phyloP scores from a whole-genome alignment of 2,888 invertebrate genomes.

The Callyntrura guangdongensis region DNA sequence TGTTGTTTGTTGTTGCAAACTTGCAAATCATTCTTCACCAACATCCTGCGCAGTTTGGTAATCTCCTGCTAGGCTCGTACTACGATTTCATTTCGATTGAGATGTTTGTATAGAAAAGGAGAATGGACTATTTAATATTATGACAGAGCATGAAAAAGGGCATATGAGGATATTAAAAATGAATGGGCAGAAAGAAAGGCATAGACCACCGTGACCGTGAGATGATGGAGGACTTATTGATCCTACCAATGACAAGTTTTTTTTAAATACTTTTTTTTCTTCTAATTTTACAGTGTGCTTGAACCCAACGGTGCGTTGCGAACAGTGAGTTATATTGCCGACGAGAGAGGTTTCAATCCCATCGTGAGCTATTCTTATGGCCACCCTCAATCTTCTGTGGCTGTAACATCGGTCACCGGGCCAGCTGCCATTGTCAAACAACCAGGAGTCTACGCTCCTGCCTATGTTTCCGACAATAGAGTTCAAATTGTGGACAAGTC shows the following conservation, averaged over 20 bases:
- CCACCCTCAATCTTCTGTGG: constrained; percentile 76
- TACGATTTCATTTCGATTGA: constrained; percentile 26
- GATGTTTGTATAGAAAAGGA: constrained; percentile 18
- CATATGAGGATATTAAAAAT: neutral
- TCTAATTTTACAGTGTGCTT: constrained; percentile 78
- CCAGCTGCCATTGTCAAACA: constrained; percentile 41
- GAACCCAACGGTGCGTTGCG: constrained; percentile 83
- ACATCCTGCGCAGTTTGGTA: neutral
- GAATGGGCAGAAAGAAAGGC: neutral
- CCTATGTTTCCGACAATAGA: constrained; percentile 75
- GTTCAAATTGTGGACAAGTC: constrained; percentile 79
- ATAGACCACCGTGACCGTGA: constrained; percentile 58
- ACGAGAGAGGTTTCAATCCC: constrained; percentile 83
- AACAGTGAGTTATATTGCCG: constrained; percentile 83
- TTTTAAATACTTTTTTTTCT: constrained; percentile 24
- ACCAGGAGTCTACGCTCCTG: constrained; percentile 73
- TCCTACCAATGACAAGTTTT: neutral
- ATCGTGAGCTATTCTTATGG: constrained; percentile 82
- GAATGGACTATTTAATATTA: neutral
- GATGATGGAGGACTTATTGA: neutral
- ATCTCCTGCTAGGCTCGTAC: constrained; percentile 3
- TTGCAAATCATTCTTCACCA: constrained; percentile 63
- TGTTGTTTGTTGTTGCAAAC: constrained; percentile 1
- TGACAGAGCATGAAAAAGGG: neutral
- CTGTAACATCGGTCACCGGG: constrained; percentile 61